Evolutionary conservation across 2,797 vertebrate species (phyloP).

Genomic region (Phalanger gymnotis): DNA sequence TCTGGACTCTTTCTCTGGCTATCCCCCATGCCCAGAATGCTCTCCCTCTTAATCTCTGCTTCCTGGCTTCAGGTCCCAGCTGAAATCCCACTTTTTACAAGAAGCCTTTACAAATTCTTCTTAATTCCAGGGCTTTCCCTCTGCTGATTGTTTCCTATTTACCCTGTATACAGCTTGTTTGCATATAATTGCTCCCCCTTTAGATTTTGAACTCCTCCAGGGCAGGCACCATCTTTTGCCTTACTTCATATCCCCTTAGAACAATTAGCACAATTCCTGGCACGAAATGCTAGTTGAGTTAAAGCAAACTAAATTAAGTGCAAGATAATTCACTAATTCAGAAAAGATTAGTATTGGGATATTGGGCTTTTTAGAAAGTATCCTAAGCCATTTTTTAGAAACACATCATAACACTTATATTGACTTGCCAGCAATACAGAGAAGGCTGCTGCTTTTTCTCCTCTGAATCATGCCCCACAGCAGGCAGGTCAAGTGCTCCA

Average conservation of each 20-base stretch:
- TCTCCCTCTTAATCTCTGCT: neutral
- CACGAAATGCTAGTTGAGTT: neutral
- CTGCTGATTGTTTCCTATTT: neutral
- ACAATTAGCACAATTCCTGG: neutral
- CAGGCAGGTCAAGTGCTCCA: neutral
- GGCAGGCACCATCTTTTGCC: neutral
- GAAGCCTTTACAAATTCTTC: neutral
- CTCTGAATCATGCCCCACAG: neutral
- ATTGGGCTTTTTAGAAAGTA: neutral
- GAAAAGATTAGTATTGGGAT: neutral
- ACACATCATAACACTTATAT: neutral
- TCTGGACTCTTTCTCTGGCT: neutral
- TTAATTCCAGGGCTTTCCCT: neutral
- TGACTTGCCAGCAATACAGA: neutral
- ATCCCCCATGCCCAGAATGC: neutral
- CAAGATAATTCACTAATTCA: neutral
- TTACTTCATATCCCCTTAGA: neutral
- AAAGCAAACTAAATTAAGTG: neutral
- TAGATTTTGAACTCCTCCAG: neutral
- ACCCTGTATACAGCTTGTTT: neutral
- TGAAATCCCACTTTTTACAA: neutral
- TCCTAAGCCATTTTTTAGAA: constrained; percentile 29
- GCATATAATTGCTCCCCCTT: neutral
- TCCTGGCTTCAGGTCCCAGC: neutral
- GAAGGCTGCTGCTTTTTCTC: neutral